Evolutionary conservation across 2,888 invertebrate species (phyloP).

Genomic region (Dorcus hopei): DNA sequence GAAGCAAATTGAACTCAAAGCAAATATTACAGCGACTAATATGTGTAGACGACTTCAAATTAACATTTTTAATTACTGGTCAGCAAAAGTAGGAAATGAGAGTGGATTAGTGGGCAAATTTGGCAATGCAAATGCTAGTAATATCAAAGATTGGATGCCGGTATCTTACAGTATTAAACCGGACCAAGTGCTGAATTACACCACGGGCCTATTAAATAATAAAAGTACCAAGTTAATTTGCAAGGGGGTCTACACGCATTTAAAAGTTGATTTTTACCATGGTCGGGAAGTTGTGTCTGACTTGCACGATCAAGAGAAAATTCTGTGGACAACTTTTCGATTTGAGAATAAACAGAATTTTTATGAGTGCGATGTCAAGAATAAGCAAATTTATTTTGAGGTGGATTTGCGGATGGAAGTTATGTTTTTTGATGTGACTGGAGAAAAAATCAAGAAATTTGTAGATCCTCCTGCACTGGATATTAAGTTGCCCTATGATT

Average conservation of each 20-base stretch:
- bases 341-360: slow-evolving; percentile 22
- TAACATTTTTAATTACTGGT: slow-evolving; percentile 37
- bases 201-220: slow-evolving; percentile 39
- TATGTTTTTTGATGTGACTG: slow-evolving; percentile 51
- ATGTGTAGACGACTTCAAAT: slow-evolving; percentile 40
- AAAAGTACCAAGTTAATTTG: slow-evolving; percentile 39
- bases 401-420: slow-evolving; percentile 34
- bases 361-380: slow-evolving; percentile 12
- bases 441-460: slow-evolving; percentile 47
- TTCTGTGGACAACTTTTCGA: slow-evolving; percentile 36
- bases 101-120: slow-evolving; percentile 47
- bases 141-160: slow-evolving; percentile 51
- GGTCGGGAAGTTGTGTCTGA: slow-evolving; percentile 43
- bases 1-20: slow-evolving; percentile 19
- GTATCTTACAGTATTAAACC: slow-evolving; percentile 44
- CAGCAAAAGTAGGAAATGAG: slow-evolving; percentile 24
- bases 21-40: slow-evolving; percentile 30
- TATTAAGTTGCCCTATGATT: slow-evolving; percentile 58
- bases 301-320: slow-evolving; percentile 42
- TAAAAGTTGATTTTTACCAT: slow-evolving; percentile 50
- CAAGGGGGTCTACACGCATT: slow-evolving; percentile 39
- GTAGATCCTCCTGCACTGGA: slow-evolving; percentile 57
- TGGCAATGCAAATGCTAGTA: slow-evolving; percentile 50
- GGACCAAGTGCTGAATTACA: slow-evolving; percentile 33
- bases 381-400: slow-evolving; percentile 22